phyloP scores from a whole-genome alignment of 2,113 vertebrate species.

The Murina feae region DNA sequence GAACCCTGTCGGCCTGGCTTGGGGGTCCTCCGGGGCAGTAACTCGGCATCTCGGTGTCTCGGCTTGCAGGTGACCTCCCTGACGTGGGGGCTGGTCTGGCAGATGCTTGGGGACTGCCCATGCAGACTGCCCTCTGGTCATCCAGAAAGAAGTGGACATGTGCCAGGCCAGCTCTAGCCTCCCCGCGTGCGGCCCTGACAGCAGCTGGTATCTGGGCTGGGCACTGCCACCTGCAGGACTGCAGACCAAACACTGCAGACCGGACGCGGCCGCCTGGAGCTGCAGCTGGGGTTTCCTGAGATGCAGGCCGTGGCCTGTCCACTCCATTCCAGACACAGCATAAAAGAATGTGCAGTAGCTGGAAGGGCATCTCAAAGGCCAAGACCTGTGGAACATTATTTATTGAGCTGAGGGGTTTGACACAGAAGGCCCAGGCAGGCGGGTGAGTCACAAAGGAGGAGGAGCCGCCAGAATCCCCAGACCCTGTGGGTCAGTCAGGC shows the following conservation, averaged over 20 bases:
- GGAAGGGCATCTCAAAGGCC: too few relatives aligned
- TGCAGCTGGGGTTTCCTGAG: background rate
- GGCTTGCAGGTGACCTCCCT: background rate
- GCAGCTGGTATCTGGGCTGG: background rate
- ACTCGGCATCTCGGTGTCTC: background rate
- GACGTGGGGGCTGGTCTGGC: background rate
- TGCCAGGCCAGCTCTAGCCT: background rate
- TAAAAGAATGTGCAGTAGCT: fast-evolving
- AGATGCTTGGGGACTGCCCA: fast-evolving
- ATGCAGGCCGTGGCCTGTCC: background rate
- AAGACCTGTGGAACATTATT: background rate
- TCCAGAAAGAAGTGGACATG: background rate
- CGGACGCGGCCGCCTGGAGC: background rate
- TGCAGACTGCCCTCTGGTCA: fast-evolving
- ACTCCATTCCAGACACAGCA: fast-evolving
- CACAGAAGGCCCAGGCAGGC: background rate
- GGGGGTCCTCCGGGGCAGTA: background rate
- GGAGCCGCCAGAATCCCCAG: background rate
- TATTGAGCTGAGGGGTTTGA: background rate
- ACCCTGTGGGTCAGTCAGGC: background rate
- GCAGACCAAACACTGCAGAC: background rate
- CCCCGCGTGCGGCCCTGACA: fast-evolving
- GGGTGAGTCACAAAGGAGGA: background rate
- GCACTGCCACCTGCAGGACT: background rate
- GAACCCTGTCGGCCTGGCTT: background rate